Percentiles rank a stretch among this genome's conserved stretches.
Conservation (phyloP, 2,797 vertebrate genomes). For the Catamblyrhynchus diadema region DNA sequence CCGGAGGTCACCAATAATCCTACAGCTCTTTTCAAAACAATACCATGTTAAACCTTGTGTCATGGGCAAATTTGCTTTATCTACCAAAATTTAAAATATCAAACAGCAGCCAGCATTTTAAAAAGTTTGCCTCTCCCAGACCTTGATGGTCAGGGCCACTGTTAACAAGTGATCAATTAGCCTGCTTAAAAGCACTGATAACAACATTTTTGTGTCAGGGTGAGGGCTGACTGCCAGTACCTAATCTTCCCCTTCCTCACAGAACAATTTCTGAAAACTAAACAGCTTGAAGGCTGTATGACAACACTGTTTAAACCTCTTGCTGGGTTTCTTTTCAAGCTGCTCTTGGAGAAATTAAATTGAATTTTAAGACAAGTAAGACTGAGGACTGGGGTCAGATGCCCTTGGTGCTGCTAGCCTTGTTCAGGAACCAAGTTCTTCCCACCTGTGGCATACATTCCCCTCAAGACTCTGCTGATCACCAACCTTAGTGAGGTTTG, state of each 20-base stretch:
- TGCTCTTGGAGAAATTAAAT: background rate
- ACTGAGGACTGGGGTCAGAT: background rate
- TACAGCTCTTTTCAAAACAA: background rate
- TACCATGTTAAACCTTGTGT: background rate
- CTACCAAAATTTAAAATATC: slow-evolving; percentile 11
- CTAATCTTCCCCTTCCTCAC: background rate
- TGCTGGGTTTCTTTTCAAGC: background rate
- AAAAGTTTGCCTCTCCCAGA: slow-evolving; percentile 33
- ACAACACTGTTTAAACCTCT: background rate
- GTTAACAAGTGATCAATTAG: slow-evolving; percentile 55
- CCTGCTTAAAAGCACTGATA: slow-evolving; percentile 47
- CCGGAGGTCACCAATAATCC: slow-evolving; percentile 36
- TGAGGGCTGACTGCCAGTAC: background rate
- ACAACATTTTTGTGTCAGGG: slow-evolving; percentile 40
- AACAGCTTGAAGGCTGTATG: background rate
- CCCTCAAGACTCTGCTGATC: background rate
- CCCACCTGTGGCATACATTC: fast-evolving
- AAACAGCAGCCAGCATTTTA: slow-evolving; percentile 37
- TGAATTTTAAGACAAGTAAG: background rate
- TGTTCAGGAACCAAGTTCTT: fast-evolving
- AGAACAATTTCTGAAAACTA: background rate
- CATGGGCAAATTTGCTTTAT: slow-evolving; percentile 19
- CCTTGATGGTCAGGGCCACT: slow-evolving; percentile 26
- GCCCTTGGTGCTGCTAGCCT: background rate
- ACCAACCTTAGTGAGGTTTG: background rate